Percentiles rank a stretch among this genome's conserved stretches.
These are phyloP conservation scores for Pachypeltis micranthus DNA, from an alignment of 1,140 invertebrate genomes.

Conservation along the genomic window DNA sequence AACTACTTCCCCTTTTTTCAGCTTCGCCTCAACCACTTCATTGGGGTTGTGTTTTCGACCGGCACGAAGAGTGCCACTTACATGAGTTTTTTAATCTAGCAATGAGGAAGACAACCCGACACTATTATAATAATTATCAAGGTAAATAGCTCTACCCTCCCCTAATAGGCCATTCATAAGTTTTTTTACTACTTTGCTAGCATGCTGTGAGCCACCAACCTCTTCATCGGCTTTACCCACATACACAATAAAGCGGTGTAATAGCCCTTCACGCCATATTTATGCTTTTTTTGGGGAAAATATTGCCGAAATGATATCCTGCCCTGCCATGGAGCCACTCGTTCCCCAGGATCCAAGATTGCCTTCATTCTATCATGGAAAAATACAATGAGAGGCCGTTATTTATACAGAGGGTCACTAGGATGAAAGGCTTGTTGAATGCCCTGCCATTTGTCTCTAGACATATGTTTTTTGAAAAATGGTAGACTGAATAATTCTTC, in stretches of 20 bases:
- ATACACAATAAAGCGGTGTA: not conserved
- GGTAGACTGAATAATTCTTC: too few relatives aligned
- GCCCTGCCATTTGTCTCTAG: too few relatives aligned
- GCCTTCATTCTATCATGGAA: not conserved
- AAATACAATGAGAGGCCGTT: not conserved
- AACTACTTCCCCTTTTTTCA: slow-evolving; percentile 23
- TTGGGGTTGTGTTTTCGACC: slow-evolving; percentile 19
- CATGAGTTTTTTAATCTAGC: slow-evolving; percentile 19
- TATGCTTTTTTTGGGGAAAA: not conserved
- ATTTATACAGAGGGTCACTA: too few relatives aligned
- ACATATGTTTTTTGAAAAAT: too few relatives aligned
- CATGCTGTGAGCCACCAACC: not conserved
- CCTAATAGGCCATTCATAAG: not conserved
- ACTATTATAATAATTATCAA: slow-evolving; percentile 18
- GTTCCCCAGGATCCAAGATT: not conserved
- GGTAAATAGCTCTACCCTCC: not conserved
- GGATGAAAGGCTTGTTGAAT: too few relatives aligned
- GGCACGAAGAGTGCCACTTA: slow-evolving; percentile 20
- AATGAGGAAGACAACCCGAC: slow-evolving; percentile 9
- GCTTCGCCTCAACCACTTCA: slow-evolving; percentile 21
- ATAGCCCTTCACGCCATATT: not conserved
- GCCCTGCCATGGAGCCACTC: not conserved
- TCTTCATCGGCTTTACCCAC: not conserved
- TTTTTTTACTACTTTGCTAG: not conserved
- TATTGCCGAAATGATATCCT: not conserved